Conservation (phyloP, 2,888 invertebrate species). For the Amiota communis region DNA sequence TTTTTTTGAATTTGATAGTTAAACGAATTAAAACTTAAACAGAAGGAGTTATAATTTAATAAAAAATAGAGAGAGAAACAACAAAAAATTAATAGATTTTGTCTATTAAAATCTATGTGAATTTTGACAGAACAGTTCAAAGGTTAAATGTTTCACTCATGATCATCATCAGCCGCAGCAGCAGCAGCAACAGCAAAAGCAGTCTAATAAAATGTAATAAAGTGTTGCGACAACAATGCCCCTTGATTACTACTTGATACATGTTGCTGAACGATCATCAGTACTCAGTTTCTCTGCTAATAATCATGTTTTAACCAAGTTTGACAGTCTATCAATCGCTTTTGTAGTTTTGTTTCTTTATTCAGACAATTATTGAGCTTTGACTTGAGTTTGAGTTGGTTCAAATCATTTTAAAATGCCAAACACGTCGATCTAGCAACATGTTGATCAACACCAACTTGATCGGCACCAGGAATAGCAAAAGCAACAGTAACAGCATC, state of each 20-base stretch:
- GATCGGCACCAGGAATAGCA: neutral
- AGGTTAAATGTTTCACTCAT: constrained; percentile 17
- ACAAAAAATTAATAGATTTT: constrained; percentile 55
- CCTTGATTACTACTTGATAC: constrained; percentile 16
- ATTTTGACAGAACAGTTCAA: constrained; percentile 31
- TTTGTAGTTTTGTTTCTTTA: neutral
- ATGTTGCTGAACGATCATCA: neutral
- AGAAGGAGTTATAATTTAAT: constrained; percentile 66
- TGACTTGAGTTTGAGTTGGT: constrained; percentile 29
- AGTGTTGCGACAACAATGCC: constrained; percentile 26
- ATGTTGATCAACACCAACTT: constrained; percentile 60
- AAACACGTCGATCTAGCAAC: constrained; percentile 60
- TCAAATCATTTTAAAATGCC: constrained; percentile 53
- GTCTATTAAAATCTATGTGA: constrained; percentile 21
- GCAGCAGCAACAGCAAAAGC: constrained; percentile 26
- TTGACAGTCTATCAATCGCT: constrained; percentile 39
- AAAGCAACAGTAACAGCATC: neutral
- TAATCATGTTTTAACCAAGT: constrained; percentile 14
- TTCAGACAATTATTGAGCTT: constrained; percentile 37
- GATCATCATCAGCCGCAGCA: too few species aligned
- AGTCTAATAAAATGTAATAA: constrained; percentile 24
- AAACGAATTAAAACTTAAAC: constrained; percentile 52
- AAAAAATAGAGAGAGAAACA: constrained; percentile 41
- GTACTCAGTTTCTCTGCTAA: neutral
- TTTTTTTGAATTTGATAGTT: constrained; percentile 30